Percentiles rank a stretch among this genome's conserved stretches.
These are phyloP conservation scores for Sternotherus odoratus DNA, from an alignment of 2,797 vertebrate genomes.

Conservation along the genomic window DNA sequence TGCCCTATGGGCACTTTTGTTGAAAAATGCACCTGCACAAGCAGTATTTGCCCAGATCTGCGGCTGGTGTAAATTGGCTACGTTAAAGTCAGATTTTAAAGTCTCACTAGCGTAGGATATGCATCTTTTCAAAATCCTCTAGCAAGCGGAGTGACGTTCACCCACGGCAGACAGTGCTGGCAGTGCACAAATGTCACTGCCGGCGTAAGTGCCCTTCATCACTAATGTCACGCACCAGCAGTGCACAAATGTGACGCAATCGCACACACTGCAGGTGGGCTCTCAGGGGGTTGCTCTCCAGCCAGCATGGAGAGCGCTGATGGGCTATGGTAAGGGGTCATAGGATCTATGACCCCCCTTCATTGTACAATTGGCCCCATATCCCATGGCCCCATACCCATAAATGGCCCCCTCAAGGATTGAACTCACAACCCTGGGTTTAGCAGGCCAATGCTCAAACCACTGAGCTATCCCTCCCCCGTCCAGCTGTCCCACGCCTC, in stretches of 20 bases:
- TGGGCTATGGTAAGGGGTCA: not conserved
- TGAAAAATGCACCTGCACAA: not conserved
- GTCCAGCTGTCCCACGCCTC: not conserved
- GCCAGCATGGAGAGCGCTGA: not conserved
- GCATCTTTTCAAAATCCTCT: not conserved
- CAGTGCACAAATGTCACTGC: not conserved
- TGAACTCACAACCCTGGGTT: no score
- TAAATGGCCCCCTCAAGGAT: no score
- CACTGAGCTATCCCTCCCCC: no score
- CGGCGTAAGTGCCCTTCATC: not conserved
- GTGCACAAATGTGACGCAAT: accelerated
- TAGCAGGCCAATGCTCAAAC: no score
- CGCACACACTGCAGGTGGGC: not conserved
- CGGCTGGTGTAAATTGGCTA: not conserved
- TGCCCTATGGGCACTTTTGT: not conserved
- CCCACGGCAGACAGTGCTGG: not conserved
- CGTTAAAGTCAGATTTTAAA: not conserved
- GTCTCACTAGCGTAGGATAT: not conserved
- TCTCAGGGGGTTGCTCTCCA: not conserved
- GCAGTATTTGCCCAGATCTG: accelerated
- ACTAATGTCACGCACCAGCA: not conserved
- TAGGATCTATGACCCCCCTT: not conserved
- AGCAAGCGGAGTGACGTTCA: not conserved
- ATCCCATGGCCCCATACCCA: no score
- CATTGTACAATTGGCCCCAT: accelerated